Percentiles rank a stretch among this genome's conserved stretches.
Evolutionary conservation across 2,888 invertebrate species (phyloP).

Genomic region (Hemaris fuciformis): DNA sequence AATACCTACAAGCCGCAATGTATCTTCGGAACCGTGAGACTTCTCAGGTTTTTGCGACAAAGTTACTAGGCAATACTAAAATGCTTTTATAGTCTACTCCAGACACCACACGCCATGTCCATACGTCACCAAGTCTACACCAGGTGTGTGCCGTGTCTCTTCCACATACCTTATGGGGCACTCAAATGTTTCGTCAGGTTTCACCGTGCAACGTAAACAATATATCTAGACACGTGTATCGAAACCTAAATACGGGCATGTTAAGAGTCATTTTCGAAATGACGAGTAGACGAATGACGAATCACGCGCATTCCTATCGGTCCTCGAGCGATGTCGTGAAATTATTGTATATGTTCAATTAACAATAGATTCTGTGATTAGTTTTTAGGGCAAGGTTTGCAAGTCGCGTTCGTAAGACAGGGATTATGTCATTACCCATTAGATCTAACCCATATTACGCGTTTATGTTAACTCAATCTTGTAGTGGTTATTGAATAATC

Average conservation of each 20-base stretch:
- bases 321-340: slow-evolving; percentile 36
- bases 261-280: neutral
- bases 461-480: too few species aligned
- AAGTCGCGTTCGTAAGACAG: slow-evolving; percentile 7
- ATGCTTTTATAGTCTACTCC: too few species aligned
- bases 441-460: neutral
- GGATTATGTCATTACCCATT: neutral
- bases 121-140: neutral
- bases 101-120: neutral
- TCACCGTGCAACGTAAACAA: slow-evolving; percentile 59
- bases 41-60: too few species aligned
- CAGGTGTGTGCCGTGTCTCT: slow-evolving; percentile 36
- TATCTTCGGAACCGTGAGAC: too few species aligned
- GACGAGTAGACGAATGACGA: slow-evolving; percentile 32
- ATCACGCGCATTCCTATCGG: slow-evolving; percentile 49
- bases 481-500: too few species aligned
- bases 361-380: slow-evolving; percentile 40
- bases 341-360: slow-evolving; percentile 35
- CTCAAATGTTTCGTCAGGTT: slow-evolving; percentile 57
- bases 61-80: too few species aligned
- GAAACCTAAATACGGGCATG: neutral
- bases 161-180: slow-evolving; percentile 61
- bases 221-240: slow-evolving; percentile 10
- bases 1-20: too few species aligned
- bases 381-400: slow-evolving; percentile 46